Evolutionary conservation across 2,113 vertebrate genomes (phyloP).

Genomic region (Hucho hucho): DNA sequence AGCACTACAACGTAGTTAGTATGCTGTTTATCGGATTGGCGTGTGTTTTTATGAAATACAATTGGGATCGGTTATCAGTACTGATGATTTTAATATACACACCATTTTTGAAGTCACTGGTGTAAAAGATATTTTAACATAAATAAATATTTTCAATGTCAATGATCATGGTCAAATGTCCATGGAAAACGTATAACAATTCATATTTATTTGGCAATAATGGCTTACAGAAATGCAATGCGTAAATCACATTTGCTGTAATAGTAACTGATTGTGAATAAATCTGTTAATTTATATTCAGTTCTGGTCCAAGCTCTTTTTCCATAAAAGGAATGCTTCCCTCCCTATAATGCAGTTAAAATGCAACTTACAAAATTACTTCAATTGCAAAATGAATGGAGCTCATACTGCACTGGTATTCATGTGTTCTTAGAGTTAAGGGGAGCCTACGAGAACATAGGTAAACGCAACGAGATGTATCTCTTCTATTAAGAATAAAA

Average conservation of each 20-base stretch:
- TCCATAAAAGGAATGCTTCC: background rate
- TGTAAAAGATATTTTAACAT: conserved; percentile 1
- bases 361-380: background rate
- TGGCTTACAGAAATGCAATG: background rate
- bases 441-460: conserved; percentile 71
- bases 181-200: background rate
- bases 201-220: background rate
- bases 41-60: conserved; percentile 7
- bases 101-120: background rate
- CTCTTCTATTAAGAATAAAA: conserved; percentile 91
- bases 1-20: conserved; percentile 19
- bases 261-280: background rate
- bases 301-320: background rate
- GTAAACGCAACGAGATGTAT: conserved; percentile 89
- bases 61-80: conserved; percentile 21
- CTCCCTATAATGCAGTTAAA: background rate
- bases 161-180: background rate
- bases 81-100: conserved; percentile 1
- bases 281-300: background rate
- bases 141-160: background rate
- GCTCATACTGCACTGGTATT: background rate
- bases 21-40: conserved; percentile 37
- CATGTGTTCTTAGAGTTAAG: conserved; percentile 37
- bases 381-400: background rate
- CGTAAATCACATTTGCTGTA: background rate